phyloP scores from a whole-genome alignment of 2,113 vertebrate genomes.

The Piliocolobus tephrosceles region DNA sequence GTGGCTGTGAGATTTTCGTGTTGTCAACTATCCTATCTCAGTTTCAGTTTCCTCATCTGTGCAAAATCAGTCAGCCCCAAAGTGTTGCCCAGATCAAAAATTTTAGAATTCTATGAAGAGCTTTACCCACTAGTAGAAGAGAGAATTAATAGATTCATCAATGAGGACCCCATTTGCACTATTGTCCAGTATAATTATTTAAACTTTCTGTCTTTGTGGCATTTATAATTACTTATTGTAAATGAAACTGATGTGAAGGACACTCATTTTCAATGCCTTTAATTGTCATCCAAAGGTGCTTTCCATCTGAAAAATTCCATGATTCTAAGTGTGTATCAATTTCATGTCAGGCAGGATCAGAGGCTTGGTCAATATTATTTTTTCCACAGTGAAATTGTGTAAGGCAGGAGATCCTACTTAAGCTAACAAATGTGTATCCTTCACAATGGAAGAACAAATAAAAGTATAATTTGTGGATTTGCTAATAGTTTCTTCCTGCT shows the following conservation, averaged over 20 bases:
- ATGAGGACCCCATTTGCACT: neutral
- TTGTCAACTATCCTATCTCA: neutral
- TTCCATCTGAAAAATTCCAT: slow-evolving; percentile 65
- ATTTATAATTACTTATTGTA: slow-evolving; percentile 17
- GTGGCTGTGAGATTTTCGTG: neutral
- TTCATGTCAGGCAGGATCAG: slow-evolving; percentile 52
- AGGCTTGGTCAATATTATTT: slow-evolving; percentile 76
- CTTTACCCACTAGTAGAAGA: neutral
- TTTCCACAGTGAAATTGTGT: slow-evolving; percentile 61
- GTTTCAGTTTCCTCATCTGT: neutral
- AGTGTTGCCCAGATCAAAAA: neutral
- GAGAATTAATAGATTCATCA: neutral
- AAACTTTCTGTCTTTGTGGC: slow-evolving; percentile 3
- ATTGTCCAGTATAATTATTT: neutral
- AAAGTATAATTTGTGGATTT: slow-evolving; percentile 35
- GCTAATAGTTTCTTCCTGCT: slow-evolving; percentile 38
- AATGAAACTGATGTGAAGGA: neutral
- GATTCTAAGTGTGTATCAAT: slow-evolving; percentile 28
- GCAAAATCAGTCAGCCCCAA: neutral
- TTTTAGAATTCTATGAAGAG: neutral
- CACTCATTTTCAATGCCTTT: slow-evolving; percentile 26
- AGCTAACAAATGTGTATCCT: slow-evolving; percentile 56
- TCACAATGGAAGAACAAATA: slow-evolving; percentile 70
- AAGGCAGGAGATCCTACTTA: slow-evolving; percentile 51
- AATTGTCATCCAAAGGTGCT: slow-evolving; percentile 50